These are phyloP conservation scores for Plectus sambesii DNA, from an alignment of 1,140 invertebrate genomes.

Conservation along the genomic window DNA sequence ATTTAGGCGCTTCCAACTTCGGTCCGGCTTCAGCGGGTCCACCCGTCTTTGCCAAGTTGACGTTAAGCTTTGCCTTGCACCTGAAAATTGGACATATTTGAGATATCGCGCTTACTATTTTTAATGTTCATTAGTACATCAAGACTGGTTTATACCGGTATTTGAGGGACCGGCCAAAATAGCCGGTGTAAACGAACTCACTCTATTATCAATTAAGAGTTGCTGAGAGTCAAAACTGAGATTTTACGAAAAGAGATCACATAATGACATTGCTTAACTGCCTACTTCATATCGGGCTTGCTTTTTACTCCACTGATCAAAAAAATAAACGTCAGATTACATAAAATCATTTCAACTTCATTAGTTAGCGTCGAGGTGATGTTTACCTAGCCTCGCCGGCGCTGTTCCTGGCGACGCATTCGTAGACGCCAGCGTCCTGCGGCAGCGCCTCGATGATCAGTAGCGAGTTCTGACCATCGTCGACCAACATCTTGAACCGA, in stretches of 20 bases:
- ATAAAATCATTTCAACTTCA: too few relatives aligned
- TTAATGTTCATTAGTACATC: constrained; percentile 63
- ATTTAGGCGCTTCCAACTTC: constrained; percentile 58
- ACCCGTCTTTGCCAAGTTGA: constrained; percentile 39
- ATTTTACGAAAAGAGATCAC: too few relatives aligned
- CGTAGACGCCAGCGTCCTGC: constrained; percentile 72
- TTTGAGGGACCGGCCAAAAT: too few relatives aligned
- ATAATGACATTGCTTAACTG: too few relatives aligned
- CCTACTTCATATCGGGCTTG: too few relatives aligned
- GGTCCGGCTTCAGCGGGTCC: constrained; percentile 46
- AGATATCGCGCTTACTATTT: constrained; percentile 46
- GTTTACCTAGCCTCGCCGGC: constrained; percentile 72
- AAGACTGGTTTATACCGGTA: too few relatives aligned
- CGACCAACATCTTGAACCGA: constrained; percentile 73
- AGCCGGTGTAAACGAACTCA: too few relatives aligned
- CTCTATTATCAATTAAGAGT: too few relatives aligned
- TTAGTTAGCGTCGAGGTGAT: too few relatives aligned
- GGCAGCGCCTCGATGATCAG: constrained; percentile 69
- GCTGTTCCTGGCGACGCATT: constrained; percentile 67
- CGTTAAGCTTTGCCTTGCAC: constrained; percentile 41
- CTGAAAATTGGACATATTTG: constrained; percentile 7
- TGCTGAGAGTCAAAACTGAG: too few relatives aligned
- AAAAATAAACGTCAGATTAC: too few relatives aligned
- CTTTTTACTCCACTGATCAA: too few relatives aligned
- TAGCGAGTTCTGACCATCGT: constrained; percentile 68